Evolutionary conservation across 2,888 invertebrate genomes (phyloP).

Genomic region (Penaeus monodon): DNA sequence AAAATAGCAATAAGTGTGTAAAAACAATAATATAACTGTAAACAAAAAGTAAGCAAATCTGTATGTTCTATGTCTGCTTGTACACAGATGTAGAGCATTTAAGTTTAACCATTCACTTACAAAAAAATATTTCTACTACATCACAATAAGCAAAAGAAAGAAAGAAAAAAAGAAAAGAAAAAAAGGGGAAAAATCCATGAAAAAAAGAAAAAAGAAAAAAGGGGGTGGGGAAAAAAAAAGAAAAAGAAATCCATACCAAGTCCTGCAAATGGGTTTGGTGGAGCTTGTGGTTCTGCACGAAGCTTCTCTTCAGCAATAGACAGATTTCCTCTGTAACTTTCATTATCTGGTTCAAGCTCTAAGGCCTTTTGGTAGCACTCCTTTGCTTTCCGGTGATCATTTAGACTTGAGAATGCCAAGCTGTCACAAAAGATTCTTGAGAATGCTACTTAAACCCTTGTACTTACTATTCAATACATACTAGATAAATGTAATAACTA

Average conservation of each 20-base stretch:
- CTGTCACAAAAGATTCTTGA: slow-evolving; percentile 69
- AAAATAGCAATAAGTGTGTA: too few species aligned
- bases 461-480: not conserved
- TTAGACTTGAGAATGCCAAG: slow-evolving; percentile 86
- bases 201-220: not conserved
- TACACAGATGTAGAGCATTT: too few species aligned
- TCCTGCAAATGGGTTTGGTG: slow-evolving; percentile 66
- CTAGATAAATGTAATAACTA: not conserved
- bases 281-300: slow-evolving; percentile 59
- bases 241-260: slow-evolving; percentile 31
- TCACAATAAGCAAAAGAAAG: too few species aligned
- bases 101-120: too few species aligned
- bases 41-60: too few species aligned
- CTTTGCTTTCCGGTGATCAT: slow-evolving; percentile 85
- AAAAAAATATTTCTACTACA: too few species aligned
- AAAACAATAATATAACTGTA: too few species aligned
- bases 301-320: slow-evolving; percentile 77
- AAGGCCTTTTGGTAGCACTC: slow-evolving; percentile 89
- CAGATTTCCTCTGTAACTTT: slow-evolving; percentile 88
- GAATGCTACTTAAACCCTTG: not conserved
- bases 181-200: not conserved
- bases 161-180: not conserved
- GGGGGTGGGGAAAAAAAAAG: not conserved
- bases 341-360: slow-evolving; percentile 91
- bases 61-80: too few species aligned